Base-by-base conservation (phyloP, 2,797 vertebrate species). In the Sciurus carolinensis region DNA sequence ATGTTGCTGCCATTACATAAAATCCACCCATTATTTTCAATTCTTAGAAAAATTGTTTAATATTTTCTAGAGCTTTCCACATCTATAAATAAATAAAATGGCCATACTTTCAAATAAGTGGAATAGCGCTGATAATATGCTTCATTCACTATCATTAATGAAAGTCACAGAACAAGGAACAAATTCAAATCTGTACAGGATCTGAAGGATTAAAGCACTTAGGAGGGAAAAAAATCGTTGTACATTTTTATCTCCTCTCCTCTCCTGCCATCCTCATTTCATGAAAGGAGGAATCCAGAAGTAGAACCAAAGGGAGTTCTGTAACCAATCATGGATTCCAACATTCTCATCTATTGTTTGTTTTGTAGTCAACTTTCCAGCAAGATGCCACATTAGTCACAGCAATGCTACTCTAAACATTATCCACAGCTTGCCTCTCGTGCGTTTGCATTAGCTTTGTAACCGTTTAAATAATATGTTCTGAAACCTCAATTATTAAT, bases 391-490 rank as follows among this genome's bases (percentile, higher is more conserved):
- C 97, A 97, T 98, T 97, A 98, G 87, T 94, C 95, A 97, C 71
- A 91, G 80, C 26, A 96, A 82, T 92, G 90, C 92, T 95, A 79
- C 24, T 91, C 94, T 77, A 95, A 97, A 96, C 80, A 84, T 69
- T 92, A 96, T 93, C 94, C 98, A 94, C 75, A 96, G 3, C n/a
- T 54, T 93, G 95, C 75, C 36, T 96, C 62, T 87, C 64, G 33
- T 95, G 66, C 69, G 57, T 98, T 98, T 94, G 96, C 88, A 96
- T 97, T 97, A 97, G 93, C 83, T 96, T 84, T 95, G 87, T 94
- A 96, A 92, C 52, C 90, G 95, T 94, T 95, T 96, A 98, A 97
- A 97, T 96, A 97, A 96, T 89, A 93, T 96, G 87, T 52, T 93
- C 95, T 95, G 94, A 97, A 95, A 90, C n/a, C 2, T 96, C 96